Conservation (phyloP, 2,888 invertebrate species). For the Himalopsyche anomala region DNA sequence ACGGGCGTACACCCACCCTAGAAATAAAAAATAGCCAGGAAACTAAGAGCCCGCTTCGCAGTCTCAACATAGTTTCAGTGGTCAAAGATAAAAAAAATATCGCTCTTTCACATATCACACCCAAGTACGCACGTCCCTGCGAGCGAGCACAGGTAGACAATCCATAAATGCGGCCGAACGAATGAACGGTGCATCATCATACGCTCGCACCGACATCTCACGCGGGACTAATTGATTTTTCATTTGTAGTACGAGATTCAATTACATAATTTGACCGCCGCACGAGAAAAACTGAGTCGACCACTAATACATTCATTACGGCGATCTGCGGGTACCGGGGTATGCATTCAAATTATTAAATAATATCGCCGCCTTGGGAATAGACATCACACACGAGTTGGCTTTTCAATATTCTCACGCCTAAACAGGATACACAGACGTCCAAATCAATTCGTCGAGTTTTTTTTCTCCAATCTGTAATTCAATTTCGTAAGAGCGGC, state of each 20-base stretch:
- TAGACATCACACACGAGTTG: background rate
- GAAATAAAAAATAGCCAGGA: no score
- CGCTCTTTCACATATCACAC: background rate
- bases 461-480: no score
- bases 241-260: constrained; percentile 42
- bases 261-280: constrained; percentile 40
- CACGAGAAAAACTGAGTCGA: constrained; percentile 19
- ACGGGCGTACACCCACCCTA: no score
- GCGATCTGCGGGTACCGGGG: background rate
- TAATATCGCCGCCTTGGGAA: background rate
- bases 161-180: constrained; percentile 6
- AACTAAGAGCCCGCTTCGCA: no score
- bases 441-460: constrained; percentile 9
- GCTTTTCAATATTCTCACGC: constrained; percentile 32
- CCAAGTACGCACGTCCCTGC: constrained; percentile 5
- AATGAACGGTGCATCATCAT: constrained; percentile 28
- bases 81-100: no score
- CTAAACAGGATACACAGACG: background rate
- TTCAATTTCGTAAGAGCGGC: no score
- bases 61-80: no score
- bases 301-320: constrained; percentile 22
- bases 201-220: constrained; percentile 31
- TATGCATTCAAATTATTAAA: constrained; percentile 27
- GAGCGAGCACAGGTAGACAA: background rate
- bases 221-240: constrained; percentile 42